These are phyloP conservation scores for Heliconius cydno DNA, from an alignment of 2,888 invertebrate genomes.

Conservation along the genomic window DNA sequence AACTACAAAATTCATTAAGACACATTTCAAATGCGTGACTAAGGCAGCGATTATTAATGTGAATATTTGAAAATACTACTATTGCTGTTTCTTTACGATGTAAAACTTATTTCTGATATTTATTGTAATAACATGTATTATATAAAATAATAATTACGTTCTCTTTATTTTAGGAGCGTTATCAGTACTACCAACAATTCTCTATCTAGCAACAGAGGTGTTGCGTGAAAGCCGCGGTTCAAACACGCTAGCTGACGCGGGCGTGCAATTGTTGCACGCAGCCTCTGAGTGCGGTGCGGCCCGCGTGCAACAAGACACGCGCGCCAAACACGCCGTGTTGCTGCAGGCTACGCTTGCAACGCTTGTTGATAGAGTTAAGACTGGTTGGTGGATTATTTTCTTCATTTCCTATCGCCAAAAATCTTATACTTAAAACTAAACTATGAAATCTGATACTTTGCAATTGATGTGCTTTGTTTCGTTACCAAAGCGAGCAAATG, in stretches of 20 bases:
- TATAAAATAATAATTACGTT: background rate
- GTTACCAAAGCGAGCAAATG: no score
- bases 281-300: constrained; percentile 90
- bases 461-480: no score
- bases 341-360: constrained; percentile 95
- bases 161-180: constrained; percentile 85
- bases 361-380: constrained; percentile 94
- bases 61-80: no score
- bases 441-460: no score
- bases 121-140: no score
- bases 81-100: no score
- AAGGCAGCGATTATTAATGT: no score
- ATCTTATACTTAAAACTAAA: no score
- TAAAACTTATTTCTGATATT: no score
- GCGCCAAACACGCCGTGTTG: constrained; percentile 89
- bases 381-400: constrained; percentile 75
- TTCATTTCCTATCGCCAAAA: no score
- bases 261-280: constrained; percentile 88
- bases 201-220: constrained; percentile 95
- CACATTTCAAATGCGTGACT: no score
- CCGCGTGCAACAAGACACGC: constrained; percentile 83
- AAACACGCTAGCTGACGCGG: constrained; percentile 85
- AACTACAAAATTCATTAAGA: no score
- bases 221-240: constrained; percentile 91
- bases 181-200: constrained; percentile 94